Base-by-base conservation (phyloP, 2,113 vertebrate species). In the Buteo buteo region DNA sequence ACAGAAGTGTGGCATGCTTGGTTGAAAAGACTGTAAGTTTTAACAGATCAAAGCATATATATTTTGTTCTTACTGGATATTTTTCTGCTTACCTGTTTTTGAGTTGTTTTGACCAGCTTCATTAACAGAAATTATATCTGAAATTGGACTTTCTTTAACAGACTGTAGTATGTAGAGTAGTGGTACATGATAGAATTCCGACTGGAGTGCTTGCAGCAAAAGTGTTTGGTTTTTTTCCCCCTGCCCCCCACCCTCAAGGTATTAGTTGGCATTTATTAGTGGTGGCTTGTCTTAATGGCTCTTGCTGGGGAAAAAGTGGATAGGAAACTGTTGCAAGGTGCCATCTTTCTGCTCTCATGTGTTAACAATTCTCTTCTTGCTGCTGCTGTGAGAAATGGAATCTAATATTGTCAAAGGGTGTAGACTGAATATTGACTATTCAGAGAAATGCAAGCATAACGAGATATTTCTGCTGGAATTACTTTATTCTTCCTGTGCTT, bases 1-100 rank as follows among this genome's bases (percentile, higher is more conserved):
- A 97, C 94, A 96, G 85, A 74, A 94, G 71, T 82, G 94, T 94
- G 96, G 96, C 95, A 97, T 97, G 98, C 79, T 69, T 88, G 55
- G 61, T 77, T 89, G 86, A 82, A 94, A 91, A 93, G 86, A 29
- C 31, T 88, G 64, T 44, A 84, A 54, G 16, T 57, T 93, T 96
- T 91, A 92, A 71, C 47, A 88, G 47, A 61, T 86, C 52, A 79
- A 88, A 91, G 44, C 10, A 36, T 82, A 32, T 54, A 3, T 64
- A 32, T 57, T 59, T 89, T 91, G 40, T 69, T 71, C 65, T 57
- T 78, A 32, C 24, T 57, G 47, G 29, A 9, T 84, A n/a, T 64
- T 95, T 95, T 88, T 72, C 34, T 86, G 34, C 31, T 91, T 92
- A 84, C 10, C 13, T 3, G 2, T 82, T 94, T 82, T 94, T 24